Base-by-base conservation (phyloP, 2,797 vertebrate species). In the Falco novaeseelandiae region DNA sequence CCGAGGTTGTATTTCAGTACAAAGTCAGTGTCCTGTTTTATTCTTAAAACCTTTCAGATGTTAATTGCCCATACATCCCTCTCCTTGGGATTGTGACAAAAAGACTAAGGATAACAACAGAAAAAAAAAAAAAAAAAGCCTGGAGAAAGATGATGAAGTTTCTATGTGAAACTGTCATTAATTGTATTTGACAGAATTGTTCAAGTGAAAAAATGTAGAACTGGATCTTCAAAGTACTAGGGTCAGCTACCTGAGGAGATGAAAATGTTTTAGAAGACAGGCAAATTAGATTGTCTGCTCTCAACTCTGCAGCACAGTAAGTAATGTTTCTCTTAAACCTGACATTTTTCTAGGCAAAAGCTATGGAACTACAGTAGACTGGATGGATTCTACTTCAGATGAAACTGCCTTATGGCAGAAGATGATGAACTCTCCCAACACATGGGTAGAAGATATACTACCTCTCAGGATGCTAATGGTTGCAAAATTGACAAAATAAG, bases 331-430 rank as follows among this genome's bases (percentile, higher is more conserved):
- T 63, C 22, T 85, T 80, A 58, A 96, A 96, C 34, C 5, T 46
- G 57, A 14, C 3, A 1, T 90, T 83, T 97, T 67, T 95, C 70
- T 96, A 99, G 99, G 99, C 40, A 99, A 98, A 98, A 99, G 99
- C 96, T 99, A 99, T 12, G 99, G 99, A 16, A 97, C 98, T 66
- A 96, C 97, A 3, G 99, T 99, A 72, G 97, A 98, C 44, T 99
- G 99, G 99, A 99, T 99, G 99, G 99, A 99, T 96, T 99, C 99
- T 8, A 99, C 98, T 3, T 66, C 96, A 63, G 98, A 98, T 19
- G 99, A 99, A 98, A 97, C 96, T n/a, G 93, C 92, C 52, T 96
- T 99, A 73, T 99, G 99, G 99, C 97, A 99, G 86, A 99, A 97
- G 97, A 99, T 99, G 99, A 98, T 99, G 48, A 96, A 97, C 36